These are phyloP conservation scores for Calypte anna DNA, from an alignment of 2,113 vertebrate species.

Conservation along the genomic window DNA sequence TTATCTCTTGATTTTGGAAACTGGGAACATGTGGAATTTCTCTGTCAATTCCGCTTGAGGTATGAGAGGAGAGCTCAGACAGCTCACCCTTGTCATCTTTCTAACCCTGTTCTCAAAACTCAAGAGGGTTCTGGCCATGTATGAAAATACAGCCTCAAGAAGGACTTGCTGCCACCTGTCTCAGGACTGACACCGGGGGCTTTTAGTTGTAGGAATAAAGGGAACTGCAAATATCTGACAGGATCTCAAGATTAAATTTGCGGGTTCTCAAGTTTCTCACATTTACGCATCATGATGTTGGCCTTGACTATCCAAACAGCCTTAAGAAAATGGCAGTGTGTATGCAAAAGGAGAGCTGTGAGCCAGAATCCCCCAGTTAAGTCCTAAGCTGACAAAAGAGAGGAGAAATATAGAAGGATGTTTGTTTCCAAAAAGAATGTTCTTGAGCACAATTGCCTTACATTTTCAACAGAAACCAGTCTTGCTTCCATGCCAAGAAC, in stretches of 20 bases:
- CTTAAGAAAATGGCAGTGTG: neutral
- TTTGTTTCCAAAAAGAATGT: constrained; percentile 32
- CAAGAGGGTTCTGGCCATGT: accelerated
- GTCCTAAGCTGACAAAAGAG: neutral
- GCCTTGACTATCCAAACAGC: neutral
- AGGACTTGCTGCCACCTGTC: neutral
- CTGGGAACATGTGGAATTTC: neutral
- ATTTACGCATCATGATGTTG: neutral
- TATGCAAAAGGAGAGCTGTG: neutral
- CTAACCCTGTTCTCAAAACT: neutral
- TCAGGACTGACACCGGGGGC: accelerated
- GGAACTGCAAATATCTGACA: neutral
- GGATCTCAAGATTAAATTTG: neutral
- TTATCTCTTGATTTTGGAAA: neutral
- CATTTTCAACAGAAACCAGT: neutral
- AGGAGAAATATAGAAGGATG: neutral
- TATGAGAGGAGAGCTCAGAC: neutral
- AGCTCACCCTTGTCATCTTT: neutral
- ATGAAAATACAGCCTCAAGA: accelerated
- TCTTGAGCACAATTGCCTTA: neutral
- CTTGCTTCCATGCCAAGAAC: constrained; percentile 3
- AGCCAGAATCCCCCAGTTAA: neutral
- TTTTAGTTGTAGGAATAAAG: neutral
- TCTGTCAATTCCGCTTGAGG: neutral
- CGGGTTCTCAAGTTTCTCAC: neutral